Base-by-base conservation (phyloP, 2,113 vertebrate species). In the Meleagris gallopavo region DNA sequence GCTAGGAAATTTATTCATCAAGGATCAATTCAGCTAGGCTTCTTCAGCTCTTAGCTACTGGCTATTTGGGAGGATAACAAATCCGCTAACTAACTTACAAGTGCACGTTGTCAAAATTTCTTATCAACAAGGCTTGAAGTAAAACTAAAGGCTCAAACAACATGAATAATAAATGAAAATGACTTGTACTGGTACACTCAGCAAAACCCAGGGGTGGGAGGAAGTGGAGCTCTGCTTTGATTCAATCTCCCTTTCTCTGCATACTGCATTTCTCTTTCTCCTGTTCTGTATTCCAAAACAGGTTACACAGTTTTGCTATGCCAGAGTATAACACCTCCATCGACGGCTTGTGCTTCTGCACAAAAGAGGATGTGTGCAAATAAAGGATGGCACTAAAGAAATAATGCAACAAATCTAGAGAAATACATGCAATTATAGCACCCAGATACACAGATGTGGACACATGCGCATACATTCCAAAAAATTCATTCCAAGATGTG, bases 111-210 rank as follows among this genome's bases (percentile, higher is more conserved):
- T 82, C 57, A 78, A 64, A 57, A 89, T 82, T 81, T 94, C 90
- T 95, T 81, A 93, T 80, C 91, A 91, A 54, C 1, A 3, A 84
- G 52, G 45, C 55, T 89, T 76, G 43, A 92, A 81, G 62, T 87
- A 94, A 92, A 93, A 93, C 30, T 52, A 69, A 84, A 86, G 54
- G 54, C 73, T 92, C 86, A 88, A 90, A 84, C 61, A 82, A 81
- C 60, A 64, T 65, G 52, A 83, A 92, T 87, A 89, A 85, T 90
- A 89, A 86, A 85, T 85, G 36, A 86, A 90, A 94, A 83, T 79
- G 1, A 73, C 89, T 94, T 87, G 54, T 65, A 92, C 70, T 90
- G 62, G 65, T 87, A 76, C 38, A 84, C 70, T 89, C 54, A 61
- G 24, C 48, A 87, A 62, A 46, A 81, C 57, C 27, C 40, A 73